Evolutionary conservation across 2,888 invertebrate genomes (phyloP).

Genomic region (Trachelus troglodyta): DNA sequence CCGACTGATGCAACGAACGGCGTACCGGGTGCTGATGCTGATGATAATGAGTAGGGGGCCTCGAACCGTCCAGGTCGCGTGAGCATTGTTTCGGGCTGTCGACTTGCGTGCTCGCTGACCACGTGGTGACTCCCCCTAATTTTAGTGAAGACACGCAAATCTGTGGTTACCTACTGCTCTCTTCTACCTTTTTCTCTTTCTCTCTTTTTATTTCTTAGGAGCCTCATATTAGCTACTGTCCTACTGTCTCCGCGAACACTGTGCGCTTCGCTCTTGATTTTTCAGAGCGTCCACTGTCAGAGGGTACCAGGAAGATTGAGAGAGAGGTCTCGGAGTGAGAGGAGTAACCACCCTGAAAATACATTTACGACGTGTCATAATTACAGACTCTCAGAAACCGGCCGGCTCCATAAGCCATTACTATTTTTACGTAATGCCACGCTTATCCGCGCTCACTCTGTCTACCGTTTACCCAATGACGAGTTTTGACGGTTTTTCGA

Average conservation of each 20-base stretch:
- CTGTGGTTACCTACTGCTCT: conserved; percentile 13
- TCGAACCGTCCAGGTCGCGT: conserved; percentile 15
- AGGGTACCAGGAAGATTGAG: not conserved
- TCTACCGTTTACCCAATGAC: not conserved
- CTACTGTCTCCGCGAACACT: not conserved
- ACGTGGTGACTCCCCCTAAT: conserved; percentile 25
- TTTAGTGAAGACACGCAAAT: conserved; percentile 23
- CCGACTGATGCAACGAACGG: conserved; percentile 3
- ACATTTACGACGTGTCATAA: conserved; percentile 45
- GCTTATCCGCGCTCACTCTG: not conserved
- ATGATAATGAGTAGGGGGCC: conserved; percentile 17
- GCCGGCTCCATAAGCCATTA: conserved; percentile 8
- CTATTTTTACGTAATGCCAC: conserved; percentile 18
- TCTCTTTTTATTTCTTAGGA: conserved; percentile 6
- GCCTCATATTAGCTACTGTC: not conserved
- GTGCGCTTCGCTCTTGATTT: not conserved
- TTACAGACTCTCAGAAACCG: conserved; percentile 17
- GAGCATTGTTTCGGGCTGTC: conserved; percentile 23
- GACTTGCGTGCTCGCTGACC: conserved; percentile 20
- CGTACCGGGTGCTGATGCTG: conserved; percentile 8
- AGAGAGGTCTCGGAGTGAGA: not conserved
- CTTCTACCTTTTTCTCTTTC: conserved; percentile 6
- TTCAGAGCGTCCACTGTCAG: not conserved
- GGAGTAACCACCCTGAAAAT: conserved; percentile 24
- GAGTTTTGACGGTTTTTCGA: not conserved